These are phyloP conservation scores for Mycalesis mineus DNA, from an alignment of 2,888 invertebrate species.

Conservation along the genomic window DNA sequence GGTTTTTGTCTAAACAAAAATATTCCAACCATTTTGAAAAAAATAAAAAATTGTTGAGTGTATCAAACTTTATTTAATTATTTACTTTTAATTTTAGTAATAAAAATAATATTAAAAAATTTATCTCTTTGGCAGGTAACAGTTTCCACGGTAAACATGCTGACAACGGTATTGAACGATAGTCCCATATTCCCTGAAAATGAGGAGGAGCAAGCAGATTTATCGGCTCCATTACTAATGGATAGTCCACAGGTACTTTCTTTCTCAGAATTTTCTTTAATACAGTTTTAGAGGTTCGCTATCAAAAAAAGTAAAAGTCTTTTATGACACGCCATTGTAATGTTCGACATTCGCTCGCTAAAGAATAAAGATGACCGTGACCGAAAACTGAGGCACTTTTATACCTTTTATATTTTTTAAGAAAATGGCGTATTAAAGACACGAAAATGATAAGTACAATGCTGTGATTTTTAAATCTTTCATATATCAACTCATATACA, in stretches of 20 bases:
- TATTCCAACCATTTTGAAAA: no score
- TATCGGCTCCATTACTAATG: conserved; percentile 86
- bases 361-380: conserved; percentile 8
- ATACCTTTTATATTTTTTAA: conserved; percentile 1
- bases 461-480: no score
- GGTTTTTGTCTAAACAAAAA: no score
- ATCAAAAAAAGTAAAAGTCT: conserved; percentile 1
- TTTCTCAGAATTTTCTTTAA: conserved; percentile 6
- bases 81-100: not conserved
- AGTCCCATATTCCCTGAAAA: conserved; percentile 91
- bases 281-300: not conserved
- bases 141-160: conserved; percentile 93
- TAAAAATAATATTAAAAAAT: not conserved
- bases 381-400: conserved; percentile 6
- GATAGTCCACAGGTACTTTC: conserved; percentile 84
- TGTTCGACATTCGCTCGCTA: conserved; percentile 5
- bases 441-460: not conserved
- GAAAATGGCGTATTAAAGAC: not conserved
- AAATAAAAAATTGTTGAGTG: no score
- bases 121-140: conserved; percentile 76
- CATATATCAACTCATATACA: no score
- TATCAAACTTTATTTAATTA: no score
- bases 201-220: conserved; percentile 82
- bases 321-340: conserved; percentile 3
- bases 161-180: conserved; percentile 91